Base-by-base conservation (phyloP, 2,797 vertebrate species). In the Ciconia nigra region DNA sequence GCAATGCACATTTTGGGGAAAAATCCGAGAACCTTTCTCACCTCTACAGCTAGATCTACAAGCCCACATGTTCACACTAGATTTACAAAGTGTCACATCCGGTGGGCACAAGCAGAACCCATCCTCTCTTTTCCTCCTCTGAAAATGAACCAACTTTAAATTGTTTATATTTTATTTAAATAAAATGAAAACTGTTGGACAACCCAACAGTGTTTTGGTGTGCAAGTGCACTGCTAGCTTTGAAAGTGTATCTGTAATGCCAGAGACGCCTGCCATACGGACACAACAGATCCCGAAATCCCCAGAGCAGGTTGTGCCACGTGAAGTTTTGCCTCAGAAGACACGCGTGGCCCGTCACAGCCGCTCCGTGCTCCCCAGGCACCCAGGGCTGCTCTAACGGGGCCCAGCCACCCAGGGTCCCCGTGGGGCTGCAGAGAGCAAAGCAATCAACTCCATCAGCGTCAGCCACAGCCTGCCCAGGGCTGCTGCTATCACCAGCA, bases 301-400 rank as follows among this genome's bases (percentile, higher is more conserved):
- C 69, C 69, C 39, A 31, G 67, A 49, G 80, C 21, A 57, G 55
- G 8, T 3, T 39, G 70, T 37, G 42, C 35, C 55, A n/a, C 0
- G 1, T 29, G 11, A 26, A 46, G 24, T 51, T 54, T 26, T 39
- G 49, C 11, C n/a, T 58, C 28, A 1, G 89, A 37, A 62, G 54
- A 37, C 21, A 18, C 3, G 0, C 5, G 46, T 28, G 66, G 35
- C 22, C 49, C 8, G 21, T 15, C 49, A 29, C 46, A 37, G 83
- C 55, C 0, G 0, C 55, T 41, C 6, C 0, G 24, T 39, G 49
- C 63, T 39, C 37, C 25, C 28, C 25, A 31, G 52, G 35, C 39
- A 46, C 58, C 33, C 5, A 39, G 29, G 10, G 62, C 49, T 66
- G 46, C 59, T 66, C n/a, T 21, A 25, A 10, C 20, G 0, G 7